phyloP scores from a whole-genome alignment of 2,113 vertebrate genomes.

The Ovis canadensis region DNA sequence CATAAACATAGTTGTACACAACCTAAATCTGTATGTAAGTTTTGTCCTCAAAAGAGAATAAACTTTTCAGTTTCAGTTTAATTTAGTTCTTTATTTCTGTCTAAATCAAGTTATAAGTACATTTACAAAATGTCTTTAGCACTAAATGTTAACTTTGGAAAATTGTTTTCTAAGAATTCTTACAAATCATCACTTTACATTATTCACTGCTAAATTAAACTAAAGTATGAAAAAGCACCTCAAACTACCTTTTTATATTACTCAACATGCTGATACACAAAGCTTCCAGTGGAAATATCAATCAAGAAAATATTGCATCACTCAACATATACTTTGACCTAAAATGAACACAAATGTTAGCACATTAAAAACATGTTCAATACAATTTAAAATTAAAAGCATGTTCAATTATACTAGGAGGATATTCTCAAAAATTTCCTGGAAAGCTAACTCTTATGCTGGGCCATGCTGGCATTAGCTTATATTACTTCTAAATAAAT shows the following conservation, averaged over 20 bases:
- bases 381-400: neutral
- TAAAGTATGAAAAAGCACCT: conserved; percentile 28
- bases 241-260: neutral
- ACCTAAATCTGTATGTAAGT: neutral
- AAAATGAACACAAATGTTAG: neutral
- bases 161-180: conserved; percentile 49
- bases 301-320: conserved; percentile 18
- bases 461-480: neutral
- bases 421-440: neutral
- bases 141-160: neutral
- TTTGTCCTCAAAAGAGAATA: conserved; percentile 25
- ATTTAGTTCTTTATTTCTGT: neutral
- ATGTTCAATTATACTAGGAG: neutral
- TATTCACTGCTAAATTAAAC: conserved; percentile 38
- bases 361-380: neutral
- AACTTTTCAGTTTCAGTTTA: neutral
- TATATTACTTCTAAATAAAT: neutral
- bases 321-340: neutral
- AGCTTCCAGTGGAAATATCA: neutral
- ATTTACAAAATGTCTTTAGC: conserved; percentile 27
- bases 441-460: neutral
- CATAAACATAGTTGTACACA: neutral
- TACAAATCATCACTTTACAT: neutral
- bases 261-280: neutral
- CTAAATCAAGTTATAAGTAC: conserved; percentile 30